Evolutionary conservation across 2,888 invertebrate genomes (phyloP), one percentile per base, ranked within the genome.

Genomic region (Hypomecis atomaria): DNA sequence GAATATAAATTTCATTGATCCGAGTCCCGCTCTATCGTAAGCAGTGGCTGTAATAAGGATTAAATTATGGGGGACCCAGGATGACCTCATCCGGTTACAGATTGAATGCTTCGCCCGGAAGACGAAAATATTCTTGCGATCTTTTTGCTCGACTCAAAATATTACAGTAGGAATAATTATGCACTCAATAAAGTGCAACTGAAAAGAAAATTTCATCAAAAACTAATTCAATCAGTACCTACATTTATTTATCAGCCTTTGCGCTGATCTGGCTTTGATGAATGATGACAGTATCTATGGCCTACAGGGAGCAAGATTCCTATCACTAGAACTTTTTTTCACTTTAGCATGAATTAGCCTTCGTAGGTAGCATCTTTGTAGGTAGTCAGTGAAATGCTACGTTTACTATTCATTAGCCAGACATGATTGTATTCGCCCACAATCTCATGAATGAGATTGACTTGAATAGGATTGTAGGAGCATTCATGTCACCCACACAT

Each of bases 1-100:
- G 81, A 85, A 83, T 84, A 79, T 79, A 82, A 82, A 82, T 83
- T 85, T 84, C 86, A 90, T 86, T 89, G 86, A 87, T 84, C 77
- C 81, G 76, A 77, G 76, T 74, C 77, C 75, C 78, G 74, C 74
- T 74, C 23, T 40, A 56, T 56, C 66, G 56, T 53, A 59, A 55
- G 60, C 59, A 13, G 37, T 53, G 53, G 62, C 36, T 23, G 63
- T 54, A 64, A 34, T 43, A 42, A 63, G 59, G 58, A 54, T 44
- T 43, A 48, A 44, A 55, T 38, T n/a, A 43, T 42, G 43, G 49
- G 60, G 48, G 43, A 37, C 56, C 59, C 60, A 64, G 58, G 68
- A 57, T 36, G 54, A 67, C 70, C 65, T 65, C 61, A 59, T 59
- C 42, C 42, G 33, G 34, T 59, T 47, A 58, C 54, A 45, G 34